Conservation (phyloP, 2,888 invertebrate species). For the Synergus itoensis region DNA sequence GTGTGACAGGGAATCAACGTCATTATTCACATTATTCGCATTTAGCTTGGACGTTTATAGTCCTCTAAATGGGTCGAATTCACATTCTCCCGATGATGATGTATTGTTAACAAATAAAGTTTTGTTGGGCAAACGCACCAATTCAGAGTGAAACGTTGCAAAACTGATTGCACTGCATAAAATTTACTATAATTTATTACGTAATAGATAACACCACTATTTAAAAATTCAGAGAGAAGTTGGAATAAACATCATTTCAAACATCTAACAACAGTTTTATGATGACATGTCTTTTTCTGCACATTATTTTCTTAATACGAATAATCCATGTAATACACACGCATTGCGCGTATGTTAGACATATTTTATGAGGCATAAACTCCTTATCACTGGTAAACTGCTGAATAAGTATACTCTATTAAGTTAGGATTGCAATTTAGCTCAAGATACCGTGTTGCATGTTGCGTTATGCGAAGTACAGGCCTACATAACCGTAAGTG, state of each 20-base stretch:
- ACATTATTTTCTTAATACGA: too few relatives aligned
- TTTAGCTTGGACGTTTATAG: conserved; percentile 34
- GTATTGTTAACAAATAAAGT: conserved; percentile 26
- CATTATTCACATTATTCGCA: conserved; percentile 40
- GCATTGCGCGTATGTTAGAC: not conserved
- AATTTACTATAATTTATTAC: not conserved
- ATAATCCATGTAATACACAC: too few relatives aligned
- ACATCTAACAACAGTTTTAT: too few relatives aligned
- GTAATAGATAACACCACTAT: too few relatives aligned
- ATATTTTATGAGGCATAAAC: not conserved
- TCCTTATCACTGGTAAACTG: not conserved
- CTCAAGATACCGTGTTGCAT: conserved; percentile 27
- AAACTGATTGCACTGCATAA: not conserved
- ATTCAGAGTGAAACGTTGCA: not conserved
- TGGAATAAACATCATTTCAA: too few relatives aligned
- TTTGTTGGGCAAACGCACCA: conserved; percentile 16
- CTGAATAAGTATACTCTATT: conserved; percentile 7
- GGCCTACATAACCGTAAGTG: conserved; percentile 63
- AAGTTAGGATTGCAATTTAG: conserved; percentile 20
- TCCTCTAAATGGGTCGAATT: conserved; percentile 33
- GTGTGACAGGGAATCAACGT: conserved; percentile 36
- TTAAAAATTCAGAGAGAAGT: too few relatives aligned
- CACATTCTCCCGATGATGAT: conserved; percentile 37
- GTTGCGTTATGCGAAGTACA: conserved; percentile 50
- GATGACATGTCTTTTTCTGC: too few relatives aligned